Evolutionary conservation across 1,140 invertebrate species (phyloP), one percentile per base, ranked within the genome.

Genomic region (Thaumatotibia leucotreta): DNA sequence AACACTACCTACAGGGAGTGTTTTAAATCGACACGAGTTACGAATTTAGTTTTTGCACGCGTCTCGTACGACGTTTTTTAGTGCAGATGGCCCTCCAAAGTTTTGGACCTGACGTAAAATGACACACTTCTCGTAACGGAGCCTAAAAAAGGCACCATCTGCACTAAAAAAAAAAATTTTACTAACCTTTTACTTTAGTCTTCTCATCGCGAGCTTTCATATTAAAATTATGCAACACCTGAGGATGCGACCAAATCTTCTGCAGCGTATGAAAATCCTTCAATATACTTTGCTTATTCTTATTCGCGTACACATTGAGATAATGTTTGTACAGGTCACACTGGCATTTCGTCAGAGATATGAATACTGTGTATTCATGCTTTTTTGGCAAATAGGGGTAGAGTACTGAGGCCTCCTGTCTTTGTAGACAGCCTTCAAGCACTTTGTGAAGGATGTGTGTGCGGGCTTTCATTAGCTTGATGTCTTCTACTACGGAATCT

Each of bases 201-300:
- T 73, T 58, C 54, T 76, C 75, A 11, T 82, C 78, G 1, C 83
- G 68, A 1, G 75, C 74, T 29, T 77, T 86, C 11, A 75, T 83
- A 20, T 83, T 74, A 39, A 91, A 91, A 68, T 92, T 88, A 58
- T 94, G 92, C 20, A 97, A 77, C 10, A 96, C 94, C 88, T 94
- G 94, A 0, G 97, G 97, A 92, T 98, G 97, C 0, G 96, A 97
- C 94, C 97, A 98, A 61, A 98, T 95, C 83, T 95, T 94, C 76
- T 94, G 93, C 14, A 97, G 91, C 45, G 92, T 92, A 76, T 96
- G 94, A 80, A 95, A 97, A 88, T 97, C 95, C n/a, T 92, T 91
- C 69, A 97, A 94, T 1, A 96, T 82, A 62, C 90, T 89, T 54
- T 86, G 77, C 39, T 88, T 89, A 17, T 80, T 77, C 32, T 76